Base-by-base conservation (phyloP, 2,113 vertebrate genomes). In the Prochilodus magdalenae region DNA sequence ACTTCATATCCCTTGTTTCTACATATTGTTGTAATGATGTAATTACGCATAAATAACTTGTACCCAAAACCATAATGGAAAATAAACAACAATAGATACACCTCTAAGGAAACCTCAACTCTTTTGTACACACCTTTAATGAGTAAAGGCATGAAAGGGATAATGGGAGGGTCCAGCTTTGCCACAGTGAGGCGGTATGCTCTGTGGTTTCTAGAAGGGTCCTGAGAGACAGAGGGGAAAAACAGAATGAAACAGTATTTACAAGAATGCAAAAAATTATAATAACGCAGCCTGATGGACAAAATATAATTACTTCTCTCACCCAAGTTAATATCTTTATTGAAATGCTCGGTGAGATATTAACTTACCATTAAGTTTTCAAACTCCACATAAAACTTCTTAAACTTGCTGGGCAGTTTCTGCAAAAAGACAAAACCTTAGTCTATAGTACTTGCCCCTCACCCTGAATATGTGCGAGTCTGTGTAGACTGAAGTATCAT, bases 401-500 rank as follows among this genome's bases (percentile, higher is more conserved):
- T 99, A 90, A 99, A 99, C 91, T 99, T 99, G 94, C 96, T 97
- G 82, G 98, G 98, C 90, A 99, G 97, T 96, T 99, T 99, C 98
- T 99, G 92, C 67, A 94, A 90, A 91, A 83, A 60, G 87, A 7
- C 18, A 51, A 66, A 67, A 79, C 8, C 14, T 75, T 65, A 75
- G 18, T 15, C 49, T 51, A 16, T 11, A 44, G 40, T 44, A 44
- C 11, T 10, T 44, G 40, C 40, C 8, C 40, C 3, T 51, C 49
- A 51, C 16, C 16, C 49, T 51, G 14, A 18, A 5, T 70, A 24
- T 67, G 47, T 66, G 49, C 27, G n/a, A 14, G 51, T 72, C 22
- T 62, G 26, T 60, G 27, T 71, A 10, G 18, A 18, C 1, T 1
- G 16, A 16, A 16, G 14, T 51, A 1, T 51, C 49, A 51, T 5